Evolutionary conservation across 2,888 invertebrate genomes (phyloP), one percentile per base, ranked within the genome.

Genomic region (Diploptera punctata): DNA sequence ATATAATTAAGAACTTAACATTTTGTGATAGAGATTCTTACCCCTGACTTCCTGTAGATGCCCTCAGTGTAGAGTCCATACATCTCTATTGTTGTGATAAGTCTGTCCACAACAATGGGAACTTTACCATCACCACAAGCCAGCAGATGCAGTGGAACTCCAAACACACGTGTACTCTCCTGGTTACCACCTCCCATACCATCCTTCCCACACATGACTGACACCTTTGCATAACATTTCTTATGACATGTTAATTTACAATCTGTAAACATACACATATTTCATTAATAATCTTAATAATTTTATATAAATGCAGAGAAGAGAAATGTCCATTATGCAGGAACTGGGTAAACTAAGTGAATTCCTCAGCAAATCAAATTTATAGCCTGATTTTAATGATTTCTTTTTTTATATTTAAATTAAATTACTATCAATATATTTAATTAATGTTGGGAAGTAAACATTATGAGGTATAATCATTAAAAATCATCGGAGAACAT

Each of bases 171-270:
- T 47, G 87, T 85, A 31, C 73, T 70, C 24, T 67, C 72, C n/a
- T 47, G 49, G 43, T 16, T 44, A 13, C 61, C 16, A 19, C 60
- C 54, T 19, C 29, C 61, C n/a, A 43, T 18, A 26, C 57, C 31
- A 19, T 74, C 73, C 77, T 88, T 88, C 52, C 85, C 85, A 78
- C 89, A 89, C 62, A 84, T 84, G 16, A 82, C 79, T 13, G 85
- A 83, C 10, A 93, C 91, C 85, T 92, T 93, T 76, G 87, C 87
- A 81, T 94, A 94, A 83, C 98, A 98, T 83, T 96, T 97, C 83
- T 95, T 97, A 84, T 98, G 98, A 80, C 96, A 95, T 1, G 95
- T 96, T 77, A 97, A 87, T 82, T 93, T 95, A 84, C 98, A 98
- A 78, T 88, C 89, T 87, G 83, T 73, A 80, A 81, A 21, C 3